Base-by-base conservation (phyloP, 92 coral and sea anemone species). In the Porites cylindrica region DNA sequence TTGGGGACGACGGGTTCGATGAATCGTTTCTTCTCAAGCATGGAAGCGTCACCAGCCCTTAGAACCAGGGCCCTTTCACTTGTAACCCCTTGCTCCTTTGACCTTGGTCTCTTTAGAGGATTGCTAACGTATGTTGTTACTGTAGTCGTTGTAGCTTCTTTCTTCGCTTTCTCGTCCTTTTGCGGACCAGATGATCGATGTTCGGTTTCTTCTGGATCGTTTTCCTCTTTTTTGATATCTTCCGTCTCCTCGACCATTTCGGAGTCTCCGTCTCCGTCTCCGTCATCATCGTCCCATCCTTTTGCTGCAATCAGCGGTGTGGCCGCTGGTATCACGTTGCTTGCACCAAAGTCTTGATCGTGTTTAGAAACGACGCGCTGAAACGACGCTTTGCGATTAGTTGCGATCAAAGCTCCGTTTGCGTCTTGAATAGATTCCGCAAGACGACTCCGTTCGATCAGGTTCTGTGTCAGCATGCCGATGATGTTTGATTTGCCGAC, bases 201-300 rank as follows among this genome's bases (percentile, higher is more conserved):
- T 32, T 4, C 43, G 43, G 43, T 32, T 32, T 32, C 43, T 32
- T 32, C 5, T 32, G 43, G 43, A 32, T 32, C 43, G 43, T 32
- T 32, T 32, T 32, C 43, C 43, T 32, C 43, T 32, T 32, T 32
- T 32, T 32, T 0, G 43, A 32, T 32, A 32, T 32, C 43, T 32
- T 32, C 43, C 43, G 5, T 32, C 0, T 32, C 43, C 43, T 32
- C 43, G 43, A 32, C 43, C 43, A 32, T 32, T 32, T 17, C 24
- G 43, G 17, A 8, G 16, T 7, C 65, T 4, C 8, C 62, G 6
- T 54, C 24, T 20, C 21, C 64, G 11, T 75, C 65, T 7, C 20
- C 64, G 64, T 52, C 38, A 1, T 19, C 79, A 5, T 75, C 79
- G 1, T 75, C 79, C 79, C 79, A 75, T 2, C 79, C 79, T 1